Evolutionary conservation across 2,113 vertebrate species (phyloP).

Genomic region (Xiphophorus maculatus): DNA sequence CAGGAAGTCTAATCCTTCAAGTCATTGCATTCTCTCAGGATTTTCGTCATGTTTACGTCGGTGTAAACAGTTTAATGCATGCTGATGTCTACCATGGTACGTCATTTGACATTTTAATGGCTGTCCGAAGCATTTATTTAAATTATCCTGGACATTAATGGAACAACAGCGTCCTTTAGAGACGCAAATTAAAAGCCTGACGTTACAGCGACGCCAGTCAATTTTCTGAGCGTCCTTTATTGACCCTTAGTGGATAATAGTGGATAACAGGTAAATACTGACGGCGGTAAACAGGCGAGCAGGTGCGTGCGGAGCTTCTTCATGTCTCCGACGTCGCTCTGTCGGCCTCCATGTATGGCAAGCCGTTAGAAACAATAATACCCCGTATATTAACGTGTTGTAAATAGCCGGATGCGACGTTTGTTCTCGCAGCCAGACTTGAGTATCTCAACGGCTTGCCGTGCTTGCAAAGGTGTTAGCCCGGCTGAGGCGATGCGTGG

Average conservation of each 20-base stretch:
- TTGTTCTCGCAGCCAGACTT: too few relatives aligned
- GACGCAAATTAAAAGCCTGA: not conserved
- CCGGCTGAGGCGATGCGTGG: not conserved
- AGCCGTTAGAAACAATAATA: too few relatives aligned
- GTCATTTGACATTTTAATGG: too few relatives aligned
- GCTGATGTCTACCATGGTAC: accelerated
- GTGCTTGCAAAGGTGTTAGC: too few relatives aligned
- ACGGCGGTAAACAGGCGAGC: too few relatives aligned
- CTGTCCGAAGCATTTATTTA: not conserved
- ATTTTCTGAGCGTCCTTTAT: not conserved
- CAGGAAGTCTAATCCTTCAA: conserved; percentile 4
- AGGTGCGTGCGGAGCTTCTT: too few relatives aligned
- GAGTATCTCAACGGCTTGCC: too few relatives aligned
- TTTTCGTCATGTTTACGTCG: not conserved
- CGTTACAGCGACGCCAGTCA: not conserved
- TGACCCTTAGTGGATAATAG: not conserved
- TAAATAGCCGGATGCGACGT: too few relatives aligned
- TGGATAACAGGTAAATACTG: too few relatives aligned
- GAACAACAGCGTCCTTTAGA: not conserved
- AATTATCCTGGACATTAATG: not conserved
- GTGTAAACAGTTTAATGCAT: not conserved
- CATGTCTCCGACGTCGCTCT: too few relatives aligned
- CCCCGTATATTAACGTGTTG: too few relatives aligned
- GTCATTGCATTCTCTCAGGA: not conserved
- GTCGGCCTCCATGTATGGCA: too few relatives aligned